Evolutionary conservation across 2,888 invertebrate genomes (phyloP), one percentile per base, ranked within the genome.

Genomic region (Netelia melanura): DNA sequence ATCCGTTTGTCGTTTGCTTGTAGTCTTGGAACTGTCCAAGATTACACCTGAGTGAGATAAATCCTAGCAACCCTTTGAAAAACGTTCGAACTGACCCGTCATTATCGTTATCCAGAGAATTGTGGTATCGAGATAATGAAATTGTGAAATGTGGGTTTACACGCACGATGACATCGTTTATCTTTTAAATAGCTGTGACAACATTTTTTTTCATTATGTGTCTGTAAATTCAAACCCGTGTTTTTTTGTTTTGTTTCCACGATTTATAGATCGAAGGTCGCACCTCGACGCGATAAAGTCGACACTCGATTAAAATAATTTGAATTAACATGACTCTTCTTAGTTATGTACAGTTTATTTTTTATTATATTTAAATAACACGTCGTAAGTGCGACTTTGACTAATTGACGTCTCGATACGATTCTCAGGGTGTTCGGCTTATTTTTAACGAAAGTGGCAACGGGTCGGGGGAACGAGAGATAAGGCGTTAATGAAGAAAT

Each of bases 31-130:
- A 14, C 64, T 71, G 75, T 85, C 78, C 79, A 76, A 82, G 82
- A 75, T 85, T 64, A 85, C 82, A 85, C 85, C 82, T 85, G 82
- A 62, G 30, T 10, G 10, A 72, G 85, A 85, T 83, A 77, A 85
- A 67, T 56, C 65, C 56, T 9, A 44, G 70, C 14, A 82, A 72
- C 83, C 58, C 62, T 44, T 48, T 48, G 56, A 9, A 17, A 30
- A 76, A 77, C 58, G n/a, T 65, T 74, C n/a, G 3, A 14, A 67
- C 25, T 56, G 48, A 48, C 48, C 30, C 74, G 56, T 74, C 43
- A 80, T 80, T 74, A 72, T 58, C 56, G 56, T 21, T 44, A 44
- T 23, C 52, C 54, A 68, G 38, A 71, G 62, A 62, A 38, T 65
- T n/a, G 17, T 48, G 11, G 48, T 48, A 14, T 48, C 14, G 30